These are phyloP conservation scores for Rhodophaea formosa DNA, from an alignment of 2,888 invertebrate species.

Conservation along the genomic window DNA sequence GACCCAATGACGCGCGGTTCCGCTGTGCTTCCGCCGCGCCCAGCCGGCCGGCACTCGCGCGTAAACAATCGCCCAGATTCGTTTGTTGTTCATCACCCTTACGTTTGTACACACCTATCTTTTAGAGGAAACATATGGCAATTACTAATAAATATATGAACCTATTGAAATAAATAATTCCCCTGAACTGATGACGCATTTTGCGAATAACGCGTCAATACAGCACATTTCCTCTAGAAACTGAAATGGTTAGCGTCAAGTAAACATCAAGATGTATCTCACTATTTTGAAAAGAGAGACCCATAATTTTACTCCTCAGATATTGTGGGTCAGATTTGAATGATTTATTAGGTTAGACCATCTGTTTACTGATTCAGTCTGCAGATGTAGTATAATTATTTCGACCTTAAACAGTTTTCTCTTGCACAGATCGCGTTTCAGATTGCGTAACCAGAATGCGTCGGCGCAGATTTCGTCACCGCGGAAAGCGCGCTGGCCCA, in stretches of 20 bases:
- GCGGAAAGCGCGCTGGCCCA: slow-evolving; percentile 81
- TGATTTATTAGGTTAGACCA: slow-evolving; percentile 31
- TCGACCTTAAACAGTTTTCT: slow-evolving; percentile 72
- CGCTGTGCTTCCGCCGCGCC: slow-evolving; percentile 70
- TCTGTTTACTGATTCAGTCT: slow-evolving; percentile 34
- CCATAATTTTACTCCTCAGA: slow-evolving; percentile 7
- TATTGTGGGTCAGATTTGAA: slow-evolving; percentile 17
- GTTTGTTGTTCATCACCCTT: slow-evolving; percentile 45
- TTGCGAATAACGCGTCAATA: neutral
- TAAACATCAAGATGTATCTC: neutral
- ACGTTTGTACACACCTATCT: slow-evolving; percentile 22
- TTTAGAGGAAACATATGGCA: slow-evolving; percentile 34
- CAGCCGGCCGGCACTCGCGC: slow-evolving; percentile 53
- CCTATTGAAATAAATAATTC: neutral
- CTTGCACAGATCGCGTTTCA: slow-evolving; percentile 72
- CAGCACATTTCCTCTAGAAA: neutral
- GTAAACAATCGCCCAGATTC: slow-evolving; percentile 70
- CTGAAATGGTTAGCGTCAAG: neutral
- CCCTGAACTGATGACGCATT: slow-evolving; percentile 15
- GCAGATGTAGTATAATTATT: slow-evolving; percentile 58
- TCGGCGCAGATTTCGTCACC: slow-evolving; percentile 79
- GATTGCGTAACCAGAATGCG: slow-evolving; percentile 75
- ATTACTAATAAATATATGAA: slow-evolving; percentile 24
- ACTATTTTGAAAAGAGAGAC: neutral
- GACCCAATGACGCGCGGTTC: slow-evolving; percentile 77